Evolutionary conservation across 1,140 invertebrate species (phyloP), one percentile per base, ranked within the genome.

Genomic region (Neuroterus valhalla): DNA sequence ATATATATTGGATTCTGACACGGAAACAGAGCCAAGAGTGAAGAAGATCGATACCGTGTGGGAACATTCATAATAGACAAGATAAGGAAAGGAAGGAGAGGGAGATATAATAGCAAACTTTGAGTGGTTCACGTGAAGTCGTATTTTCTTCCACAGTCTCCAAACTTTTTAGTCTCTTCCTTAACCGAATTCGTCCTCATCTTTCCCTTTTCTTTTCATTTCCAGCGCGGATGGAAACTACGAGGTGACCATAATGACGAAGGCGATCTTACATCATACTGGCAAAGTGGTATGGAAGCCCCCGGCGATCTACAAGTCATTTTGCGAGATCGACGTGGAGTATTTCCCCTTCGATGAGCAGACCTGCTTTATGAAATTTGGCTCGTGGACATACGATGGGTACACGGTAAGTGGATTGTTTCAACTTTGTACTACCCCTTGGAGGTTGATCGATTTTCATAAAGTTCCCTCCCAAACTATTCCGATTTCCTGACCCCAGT

Each of bases 311-410:
- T 99, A 98, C 92, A 99, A 99, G 92, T 98, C 96, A 75, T 98
- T 97, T 88, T 98, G 97, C 88, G 96, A 98, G 91, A 98, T 99
- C 81, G 96, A 99, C 91, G 97, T 98, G 80, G 95, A 97, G 89
- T 98, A 97, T 89, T 98, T 99, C 90, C 97, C 97, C 23, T 98
- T 98, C 90, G 98, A 99, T 89, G 94, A 97, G 89, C 98, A 99
- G 89, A 96, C 95, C 31, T 99, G 98, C 90, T 95, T 96, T 88
- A 97, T 99, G 95, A 98, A 98, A 90, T 99, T 99, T 82, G 98
- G 98, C 76, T 98, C 97, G 48, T 97, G 96, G 96, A 97, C 96
- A 26, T 98, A 97, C 89, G 96, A 97, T 85, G 96, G 96, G 76
- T 97, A 96, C 85, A 95, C 95, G 95, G 96, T 94, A 91, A 93